These are phyloP conservation scores for Sinocyclocheilus anshuiensis DNA, from an alignment of 2,113 vertebrate genomes.

Conservation along the genomic window DNA sequence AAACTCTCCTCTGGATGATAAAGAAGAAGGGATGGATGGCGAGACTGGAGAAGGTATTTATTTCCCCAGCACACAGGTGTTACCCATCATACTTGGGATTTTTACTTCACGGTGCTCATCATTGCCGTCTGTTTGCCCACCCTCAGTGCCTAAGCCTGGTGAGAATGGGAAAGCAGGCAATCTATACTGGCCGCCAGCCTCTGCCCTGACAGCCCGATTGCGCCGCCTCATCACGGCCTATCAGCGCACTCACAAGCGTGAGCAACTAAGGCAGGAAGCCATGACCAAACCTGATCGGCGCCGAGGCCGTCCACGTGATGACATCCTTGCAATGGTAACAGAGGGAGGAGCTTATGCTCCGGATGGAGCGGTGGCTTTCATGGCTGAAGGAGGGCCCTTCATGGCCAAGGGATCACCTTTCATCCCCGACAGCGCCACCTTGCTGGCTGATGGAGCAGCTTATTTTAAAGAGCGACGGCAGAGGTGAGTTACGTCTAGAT, in stretches of 20 bases:
- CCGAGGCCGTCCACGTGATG: constrained; percentile 83
- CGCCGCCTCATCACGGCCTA: constrained; percentile 98
- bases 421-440: constrained; percentile 76
- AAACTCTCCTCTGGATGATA: constrained; percentile 94
- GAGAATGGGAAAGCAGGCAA: constrained; percentile 75
- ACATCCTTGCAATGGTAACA: constrained; percentile 86
- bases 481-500: constrained; percentile 78
- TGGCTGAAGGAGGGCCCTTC: constrained; percentile 71
- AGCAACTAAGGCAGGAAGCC: constrained; percentile 93
- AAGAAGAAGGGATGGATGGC: constrained; percentile 84
- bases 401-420: constrained; percentile 72
- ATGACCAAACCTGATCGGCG: constrained; percentile 93
- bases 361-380: constrained; percentile 64
- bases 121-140: neutral
- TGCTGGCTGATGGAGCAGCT: constrained; percentile 90
- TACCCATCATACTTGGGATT: neutral
- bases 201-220: constrained; percentile 92
- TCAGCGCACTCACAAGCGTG: constrained; percentile 95
- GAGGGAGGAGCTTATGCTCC: constrained; percentile 81
- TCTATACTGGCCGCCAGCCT: constrained; percentile 95
- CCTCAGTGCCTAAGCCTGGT: constrained; percentile 59
- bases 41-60: constrained; percentile 80
- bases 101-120: neutral
- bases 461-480: constrained; percentile 95
- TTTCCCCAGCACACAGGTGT: neutral